Conservation (phyloP, 2,113 vertebrate species). For the Platichthys flesus region DNA sequence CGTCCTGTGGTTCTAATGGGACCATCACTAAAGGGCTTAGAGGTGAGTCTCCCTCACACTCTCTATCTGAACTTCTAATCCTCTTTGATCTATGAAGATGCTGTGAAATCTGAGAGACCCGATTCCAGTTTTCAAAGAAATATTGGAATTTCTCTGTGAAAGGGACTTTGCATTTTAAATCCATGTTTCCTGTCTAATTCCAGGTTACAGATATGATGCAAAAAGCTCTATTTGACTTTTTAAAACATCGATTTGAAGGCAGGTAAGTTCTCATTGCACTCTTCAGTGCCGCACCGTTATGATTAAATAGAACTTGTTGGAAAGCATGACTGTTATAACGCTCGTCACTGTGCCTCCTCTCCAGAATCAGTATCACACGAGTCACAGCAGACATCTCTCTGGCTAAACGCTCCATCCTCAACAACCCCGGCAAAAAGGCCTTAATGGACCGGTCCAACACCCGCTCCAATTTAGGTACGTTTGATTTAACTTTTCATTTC, state of each 20-base stretch:
- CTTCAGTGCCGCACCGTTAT: neutral
- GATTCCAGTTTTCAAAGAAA: neutral
- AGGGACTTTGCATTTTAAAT: neutral
- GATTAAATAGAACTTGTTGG: neutral
- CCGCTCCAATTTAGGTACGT: slow-evolving; percentile 92
- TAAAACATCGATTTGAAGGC: slow-evolving; percentile 99
- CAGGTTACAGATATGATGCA: slow-evolving; percentile 99
- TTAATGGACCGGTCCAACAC: slow-evolving; percentile 98
- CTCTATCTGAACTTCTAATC: too few species aligned
- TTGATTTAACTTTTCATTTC: neutral
- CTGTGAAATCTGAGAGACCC: neutral
- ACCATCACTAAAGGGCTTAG: slow-evolving; percentile 97
- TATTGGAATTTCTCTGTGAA: neutral
- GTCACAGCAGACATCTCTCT: slow-evolving; percentile 98
- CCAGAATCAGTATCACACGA: slow-evolving; percentile 96
- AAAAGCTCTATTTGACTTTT: slow-evolving; percentile 98
- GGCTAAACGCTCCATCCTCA: slow-evolving; percentile 97
- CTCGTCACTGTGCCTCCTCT: slow-evolving; percentile 11
- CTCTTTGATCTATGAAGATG: neutral
- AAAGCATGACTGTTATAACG: neutral
- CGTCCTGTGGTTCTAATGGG: slow-evolving; percentile 98
- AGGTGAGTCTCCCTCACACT: slow-evolving; percentile 81
- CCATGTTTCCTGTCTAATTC: slow-evolving; percentile 54
- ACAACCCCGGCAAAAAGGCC: slow-evolving; percentile 97
- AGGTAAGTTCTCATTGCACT: slow-evolving; percentile 86